These are phyloP conservation scores for Corythaeola cristata DNA, from an alignment of 2,113 vertebrate species.

Conservation along the genomic window DNA sequence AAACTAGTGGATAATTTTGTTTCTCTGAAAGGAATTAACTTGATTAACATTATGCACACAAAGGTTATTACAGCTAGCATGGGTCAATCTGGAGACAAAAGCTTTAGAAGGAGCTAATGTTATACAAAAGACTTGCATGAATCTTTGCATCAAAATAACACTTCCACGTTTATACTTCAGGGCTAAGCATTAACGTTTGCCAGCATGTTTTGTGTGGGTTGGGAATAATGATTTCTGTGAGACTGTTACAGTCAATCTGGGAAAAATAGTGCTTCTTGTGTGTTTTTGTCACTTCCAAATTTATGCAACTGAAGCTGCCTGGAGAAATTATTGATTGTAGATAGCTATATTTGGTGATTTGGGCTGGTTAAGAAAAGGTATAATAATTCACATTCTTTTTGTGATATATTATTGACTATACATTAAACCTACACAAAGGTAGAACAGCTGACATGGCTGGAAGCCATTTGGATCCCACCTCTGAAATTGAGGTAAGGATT, in stretches of 20 bases:
- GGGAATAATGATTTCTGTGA: neutral
- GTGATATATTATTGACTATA: neutral
- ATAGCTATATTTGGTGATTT: neutral
- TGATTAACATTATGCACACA: neutral
- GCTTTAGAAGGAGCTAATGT: neutral
- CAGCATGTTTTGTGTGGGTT: neutral
- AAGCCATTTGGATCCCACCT: slow-evolving; percentile 2
- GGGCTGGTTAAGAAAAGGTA: neutral
- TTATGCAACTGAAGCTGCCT: neutral
- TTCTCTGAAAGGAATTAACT: neutral
- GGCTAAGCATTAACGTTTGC: neutral
- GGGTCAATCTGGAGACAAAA: neutral
- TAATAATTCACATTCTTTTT: neutral
- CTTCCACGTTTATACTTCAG: neutral
- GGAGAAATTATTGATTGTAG: neutral
- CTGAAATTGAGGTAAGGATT: neutral
- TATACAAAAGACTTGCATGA: neutral
- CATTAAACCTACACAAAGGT: neutral
- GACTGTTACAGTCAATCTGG: neutral
- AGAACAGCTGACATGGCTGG: neutral
- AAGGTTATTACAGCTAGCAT: neutral
- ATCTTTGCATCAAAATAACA: neutral
- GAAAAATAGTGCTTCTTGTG: neutral
- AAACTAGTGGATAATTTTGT: neutral
- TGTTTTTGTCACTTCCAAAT: neutral